Evolutionary conservation across 1,140 invertebrate species (phyloP).

Genomic region (Micrasema longulum): DNA sequence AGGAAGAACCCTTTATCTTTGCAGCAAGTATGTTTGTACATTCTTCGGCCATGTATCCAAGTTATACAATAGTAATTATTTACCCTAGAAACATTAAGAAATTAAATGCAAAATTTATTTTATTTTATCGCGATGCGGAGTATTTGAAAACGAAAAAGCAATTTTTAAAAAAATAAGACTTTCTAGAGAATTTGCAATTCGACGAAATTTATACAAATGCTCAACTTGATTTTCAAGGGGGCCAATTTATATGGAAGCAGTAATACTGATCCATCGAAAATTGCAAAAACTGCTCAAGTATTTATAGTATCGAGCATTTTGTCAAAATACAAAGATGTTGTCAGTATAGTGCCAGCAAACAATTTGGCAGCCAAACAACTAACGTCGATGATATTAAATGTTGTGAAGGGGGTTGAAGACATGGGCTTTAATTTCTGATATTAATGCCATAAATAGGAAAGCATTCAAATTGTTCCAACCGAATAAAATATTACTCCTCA

Average conservation of each 20-base stretch:
- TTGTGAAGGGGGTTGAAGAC: too few relatives aligned
- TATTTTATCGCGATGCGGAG: too few relatives aligned
- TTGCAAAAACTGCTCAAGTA: slow-evolving; percentile 2
- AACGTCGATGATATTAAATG: too few relatives aligned
- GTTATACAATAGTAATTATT: not conserved
- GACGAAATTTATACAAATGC: not conserved
- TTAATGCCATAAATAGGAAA: slow-evolving; percentile 15
- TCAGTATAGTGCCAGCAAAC: not conserved
- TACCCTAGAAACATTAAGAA: not conserved
- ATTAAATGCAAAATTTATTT: too few relatives aligned
- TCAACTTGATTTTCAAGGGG: not conserved
- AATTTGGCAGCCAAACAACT: not conserved
- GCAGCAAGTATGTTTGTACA: not conserved
- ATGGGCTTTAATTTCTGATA: not conserved
- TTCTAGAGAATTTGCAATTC: not conserved
- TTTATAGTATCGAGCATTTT: too few relatives aligned
- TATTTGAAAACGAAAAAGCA: too few relatives aligned
- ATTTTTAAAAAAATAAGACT: too few relatives aligned
- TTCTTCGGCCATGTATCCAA: not conserved
- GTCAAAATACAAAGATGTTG: too few relatives aligned
- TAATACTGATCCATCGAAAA: not conserved
- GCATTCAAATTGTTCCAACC: slow-evolving; percentile 11
- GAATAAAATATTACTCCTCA: too few relatives aligned
- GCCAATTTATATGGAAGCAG: not conserved
- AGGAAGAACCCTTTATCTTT: not conserved